These are phyloP conservation scores for Zygaena filipendulae DNA, from an alignment of 2,888 invertebrate species.

Conservation along the genomic window DNA sequence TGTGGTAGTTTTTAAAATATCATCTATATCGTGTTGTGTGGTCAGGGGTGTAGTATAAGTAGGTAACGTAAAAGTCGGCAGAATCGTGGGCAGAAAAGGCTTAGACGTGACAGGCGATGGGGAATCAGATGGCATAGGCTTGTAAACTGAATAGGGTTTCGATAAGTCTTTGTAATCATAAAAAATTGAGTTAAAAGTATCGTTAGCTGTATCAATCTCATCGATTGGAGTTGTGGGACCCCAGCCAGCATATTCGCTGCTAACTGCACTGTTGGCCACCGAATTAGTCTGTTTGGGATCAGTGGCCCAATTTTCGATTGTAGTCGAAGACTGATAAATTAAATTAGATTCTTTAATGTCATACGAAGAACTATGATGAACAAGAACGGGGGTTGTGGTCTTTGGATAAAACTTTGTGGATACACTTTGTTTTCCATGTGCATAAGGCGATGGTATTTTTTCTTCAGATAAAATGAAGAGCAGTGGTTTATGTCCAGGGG, in stretches of 20 bases:
- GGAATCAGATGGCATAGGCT: slow-evolving; percentile 44
- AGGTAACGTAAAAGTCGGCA: slow-evolving; percentile 36
- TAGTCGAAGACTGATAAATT: slow-evolving; percentile 72
- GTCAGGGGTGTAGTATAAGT: slow-evolving; percentile 14
- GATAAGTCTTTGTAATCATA: slow-evolving; percentile 32
- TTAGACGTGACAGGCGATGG: slow-evolving; percentile 32
- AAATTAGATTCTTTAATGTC: slow-evolving; percentile 72
- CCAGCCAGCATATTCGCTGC: slow-evolving; percentile 61
- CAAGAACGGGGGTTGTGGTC: slow-evolving; percentile 22
- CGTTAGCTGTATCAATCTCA: slow-evolving; percentile 33
- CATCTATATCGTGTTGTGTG: no score
- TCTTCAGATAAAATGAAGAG: slow-evolving; percentile 38
- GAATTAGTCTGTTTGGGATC: slow-evolving; percentile 35
- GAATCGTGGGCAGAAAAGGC: slow-evolving; percentile 29
- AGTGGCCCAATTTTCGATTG: slow-evolving; percentile 53
- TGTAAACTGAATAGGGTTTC: slow-evolving; percentile 45
- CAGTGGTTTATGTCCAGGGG: slow-evolving; percentile 44
- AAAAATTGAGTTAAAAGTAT: slow-evolving; percentile 47
- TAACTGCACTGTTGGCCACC: slow-evolving; percentile 34
- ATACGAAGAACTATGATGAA: slow-evolving; percentile 42
- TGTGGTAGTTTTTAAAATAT: no score
- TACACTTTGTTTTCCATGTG: slow-evolving; percentile 21
- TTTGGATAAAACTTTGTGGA: slow-evolving; percentile 11
- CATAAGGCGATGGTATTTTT: slow-evolving; percentile 23
- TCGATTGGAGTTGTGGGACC: slow-evolving; percentile 54